These are phyloP conservation scores for Leptinotarsa rubiginosa DNA, from an alignment of 2,888 invertebrate species.

Conservation along the genomic window DNA sequence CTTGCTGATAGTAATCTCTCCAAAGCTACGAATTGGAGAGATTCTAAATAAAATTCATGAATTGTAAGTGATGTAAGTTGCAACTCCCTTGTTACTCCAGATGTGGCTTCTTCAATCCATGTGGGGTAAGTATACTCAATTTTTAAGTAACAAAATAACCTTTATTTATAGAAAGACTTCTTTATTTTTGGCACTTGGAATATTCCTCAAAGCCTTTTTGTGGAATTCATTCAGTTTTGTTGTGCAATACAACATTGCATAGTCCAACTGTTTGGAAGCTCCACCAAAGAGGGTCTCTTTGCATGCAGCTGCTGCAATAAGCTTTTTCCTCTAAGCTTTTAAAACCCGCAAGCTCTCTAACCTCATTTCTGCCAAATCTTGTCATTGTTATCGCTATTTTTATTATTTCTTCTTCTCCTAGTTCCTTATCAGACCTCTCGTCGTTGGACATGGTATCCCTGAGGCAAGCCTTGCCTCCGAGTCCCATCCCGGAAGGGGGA, in stretches of 20 bases:
- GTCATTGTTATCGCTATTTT: conserved; percentile 32
- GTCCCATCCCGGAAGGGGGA: conserved; percentile 23
- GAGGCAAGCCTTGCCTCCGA: conserved; percentile 65
- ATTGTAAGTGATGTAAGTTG: not conserved
- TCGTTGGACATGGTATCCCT: conserved; percentile 65
- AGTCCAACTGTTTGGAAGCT: not conserved
- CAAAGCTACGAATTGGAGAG: no score
- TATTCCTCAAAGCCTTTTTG: no score
- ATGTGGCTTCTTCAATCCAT: not conserved
- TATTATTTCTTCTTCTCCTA: conserved; percentile 49
- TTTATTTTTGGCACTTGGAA: no score
- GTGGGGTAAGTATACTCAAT: not conserved
- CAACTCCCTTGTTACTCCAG: not conserved
- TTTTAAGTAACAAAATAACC: no score
- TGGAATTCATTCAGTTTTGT: no score
- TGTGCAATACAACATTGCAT: no score
- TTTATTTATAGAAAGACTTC: no score
- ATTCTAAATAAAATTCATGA: not conserved
- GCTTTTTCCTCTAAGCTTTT: conserved; percentile 21
- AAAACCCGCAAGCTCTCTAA: conserved; percentile 22
- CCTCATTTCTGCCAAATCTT: conserved; percentile 41
- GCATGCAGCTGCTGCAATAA: conserved; percentile 6
- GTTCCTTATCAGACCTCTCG: conserved; percentile 58
- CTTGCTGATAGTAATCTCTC: no score
- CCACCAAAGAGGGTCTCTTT: not conserved